Base-by-base conservation (phyloP, 2,888 invertebrate species). In the Aleiodes leptofemur region DNA sequence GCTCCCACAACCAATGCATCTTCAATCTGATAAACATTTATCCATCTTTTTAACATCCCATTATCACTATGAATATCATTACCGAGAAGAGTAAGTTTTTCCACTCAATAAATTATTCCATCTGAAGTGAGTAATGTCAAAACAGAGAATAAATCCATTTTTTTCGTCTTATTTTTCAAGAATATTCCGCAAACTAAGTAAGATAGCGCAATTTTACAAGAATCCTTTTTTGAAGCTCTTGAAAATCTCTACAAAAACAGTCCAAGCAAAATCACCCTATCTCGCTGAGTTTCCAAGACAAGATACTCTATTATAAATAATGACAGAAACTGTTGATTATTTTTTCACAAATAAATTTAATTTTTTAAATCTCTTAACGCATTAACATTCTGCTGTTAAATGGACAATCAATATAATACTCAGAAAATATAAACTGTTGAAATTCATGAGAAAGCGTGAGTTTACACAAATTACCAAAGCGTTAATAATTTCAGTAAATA, bases 401-500 rank as follows among this genome's bases (percentile, higher is more conserved):
- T 34, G 38, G 1, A 31, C 1, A 59, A 29, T 9, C 3, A 59
- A 31, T 23, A 23, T 23, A 23, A 23, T 59, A 7, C 59, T 6
- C 11, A 23, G 57, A 9, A 57, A 31, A 9, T 57, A 9, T 59
- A 38, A 34, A 59, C 13, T 59, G 4, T 13, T 13, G 11, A 34
- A 31, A 59, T 59, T 34, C 59, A 34, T 38, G 14, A 38, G 31
- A 59, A 59, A 59, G 59, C 38, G 38, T 59, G 59, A 34, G n/a
- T 59, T 59, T 29, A 59, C 59, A 59, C 38, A 7, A 59, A 59
- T 59, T 14, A 57, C 5, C 11, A 29, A 34, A n/a, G 3, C 31
- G 57, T 13, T 29, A 34, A 59, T 59, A 59, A 59, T 59, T 59
- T 59, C n/a, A 29, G 38, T 38, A 51, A 51, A 51, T 51, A 51